A percentile compares a stretch with the other conserved stretches of the same genome.
Evolutionary conservation across 2,888 invertebrate genomes (phyloP).

Genomic region (Hypercompe scribonia): DNA sequence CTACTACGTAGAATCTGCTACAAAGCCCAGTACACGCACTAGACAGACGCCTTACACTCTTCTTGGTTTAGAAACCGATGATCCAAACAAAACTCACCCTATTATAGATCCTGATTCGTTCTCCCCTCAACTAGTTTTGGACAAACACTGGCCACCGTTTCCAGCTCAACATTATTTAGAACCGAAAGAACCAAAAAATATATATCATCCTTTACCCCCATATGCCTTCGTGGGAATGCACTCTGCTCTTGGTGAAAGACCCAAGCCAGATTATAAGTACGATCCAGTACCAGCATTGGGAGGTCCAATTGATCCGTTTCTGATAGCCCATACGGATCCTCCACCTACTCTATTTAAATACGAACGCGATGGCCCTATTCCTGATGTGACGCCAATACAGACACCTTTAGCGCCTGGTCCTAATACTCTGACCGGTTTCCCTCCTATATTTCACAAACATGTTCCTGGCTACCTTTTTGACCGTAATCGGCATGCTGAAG

Average conservation of each 20-base stretch:
- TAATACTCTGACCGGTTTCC: constrained; percentile 78
- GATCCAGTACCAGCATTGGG: constrained; percentile 75
- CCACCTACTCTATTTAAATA: constrained; percentile 78
- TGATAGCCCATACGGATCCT: constrained; percentile 70
- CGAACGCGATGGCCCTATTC: constrained; percentile 80
- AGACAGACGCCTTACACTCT: constrained; percentile 76
- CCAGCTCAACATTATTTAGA: constrained; percentile 81
- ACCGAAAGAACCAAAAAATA: constrained; percentile 69
- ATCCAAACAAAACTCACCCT: constrained; percentile 69
- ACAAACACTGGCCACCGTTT: constrained; percentile 80
- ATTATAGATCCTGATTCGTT: constrained; percentile 74
- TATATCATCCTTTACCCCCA: constrained; percentile 74
- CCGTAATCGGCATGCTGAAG: constrained; percentile 79
- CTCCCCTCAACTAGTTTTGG: constrained; percentile 74
- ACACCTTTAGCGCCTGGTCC: constrained; percentile 76
- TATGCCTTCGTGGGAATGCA: constrained; percentile 81
- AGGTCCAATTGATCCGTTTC: constrained; percentile 77
- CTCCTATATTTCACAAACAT: constrained; percentile 81
- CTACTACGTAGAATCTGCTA: constrained; percentile 78
- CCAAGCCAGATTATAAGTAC: constrained; percentile 77
- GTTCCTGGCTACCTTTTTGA: constrained; percentile 82
- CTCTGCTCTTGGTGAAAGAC: constrained; percentile 76
- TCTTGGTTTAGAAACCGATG: constrained; percentile 77
- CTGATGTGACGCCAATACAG: constrained; percentile 71
- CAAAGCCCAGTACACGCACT: constrained; percentile 63